These are phyloP conservation scores for Saguinus imperator DNA, from an alignment of 2,113 vertebrate species.

Conservation along the genomic window DNA sequence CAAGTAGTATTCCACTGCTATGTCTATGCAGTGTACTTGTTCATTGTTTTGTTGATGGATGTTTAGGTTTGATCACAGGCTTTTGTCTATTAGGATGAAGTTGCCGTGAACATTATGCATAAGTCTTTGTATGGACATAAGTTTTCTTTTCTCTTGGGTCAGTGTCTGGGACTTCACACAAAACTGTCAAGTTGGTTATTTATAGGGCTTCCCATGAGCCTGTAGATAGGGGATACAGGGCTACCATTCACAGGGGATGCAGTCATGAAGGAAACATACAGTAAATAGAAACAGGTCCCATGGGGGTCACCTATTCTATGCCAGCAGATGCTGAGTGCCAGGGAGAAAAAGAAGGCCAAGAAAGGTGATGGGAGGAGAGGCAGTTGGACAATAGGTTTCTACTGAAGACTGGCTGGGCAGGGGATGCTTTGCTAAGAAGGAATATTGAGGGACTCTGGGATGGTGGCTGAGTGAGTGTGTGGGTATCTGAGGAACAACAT, in stretches of 20 bases:
- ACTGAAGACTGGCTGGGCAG: too few species aligned
- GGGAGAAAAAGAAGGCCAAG: not conserved
- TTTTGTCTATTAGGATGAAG: not conserved
- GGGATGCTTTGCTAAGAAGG: not conserved
- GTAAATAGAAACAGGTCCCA: not conserved
- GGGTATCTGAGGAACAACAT: not conserved
- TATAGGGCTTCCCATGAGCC: not conserved
- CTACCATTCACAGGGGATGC: too few species aligned
- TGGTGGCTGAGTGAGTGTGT: too few species aligned
- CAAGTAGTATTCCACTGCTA: not conserved
- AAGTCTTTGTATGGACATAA: not conserved
- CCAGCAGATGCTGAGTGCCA: not conserved
- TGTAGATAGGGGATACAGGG: too few species aligned
- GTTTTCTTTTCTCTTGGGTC: not conserved
- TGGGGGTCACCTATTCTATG: rapidly evolving
- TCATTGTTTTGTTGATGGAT: not conserved
- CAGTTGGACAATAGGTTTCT: not conserved
- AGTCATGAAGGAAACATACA: not conserved
- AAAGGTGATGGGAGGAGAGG: rapidly evolving
- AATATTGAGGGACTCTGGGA: too few species aligned
- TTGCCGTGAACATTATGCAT: too few species aligned
- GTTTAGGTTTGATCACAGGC: not conserved
- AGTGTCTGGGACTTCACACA: not conserved
- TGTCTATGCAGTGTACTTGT: not conserved
- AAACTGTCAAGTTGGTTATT: not conserved